Evolutionary conservation across 2,797 vertebrate genomes (phyloP).

Genomic region (Hypotaenidia philippensis): DNA sequence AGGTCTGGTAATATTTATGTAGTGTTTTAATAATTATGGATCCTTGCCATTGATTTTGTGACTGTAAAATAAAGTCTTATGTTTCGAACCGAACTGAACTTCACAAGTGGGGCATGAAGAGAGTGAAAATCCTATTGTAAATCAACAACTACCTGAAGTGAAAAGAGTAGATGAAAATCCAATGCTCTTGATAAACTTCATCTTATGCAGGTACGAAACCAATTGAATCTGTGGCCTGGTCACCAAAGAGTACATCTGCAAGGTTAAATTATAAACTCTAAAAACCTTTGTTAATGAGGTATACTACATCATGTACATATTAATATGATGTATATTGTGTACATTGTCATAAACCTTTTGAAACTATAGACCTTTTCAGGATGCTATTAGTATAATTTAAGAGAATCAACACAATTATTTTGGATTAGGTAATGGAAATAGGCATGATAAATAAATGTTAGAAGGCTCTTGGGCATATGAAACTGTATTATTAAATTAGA

Average conservation of each 20-base stretch:
- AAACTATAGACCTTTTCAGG: conserved; percentile 18
- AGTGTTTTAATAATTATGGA: background rate
- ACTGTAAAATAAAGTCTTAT: background rate
- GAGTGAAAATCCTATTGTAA: background rate
- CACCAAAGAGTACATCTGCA: background rate
- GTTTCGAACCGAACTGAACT: background rate
- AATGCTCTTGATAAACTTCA: background rate
- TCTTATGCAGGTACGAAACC: background rate
- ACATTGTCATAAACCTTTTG: conserved; percentile 28
- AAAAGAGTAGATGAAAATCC: background rate
- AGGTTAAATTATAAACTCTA: conserved; percentile 47
- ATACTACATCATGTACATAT: background rate
- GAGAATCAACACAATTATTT: conserved; percentile 56
- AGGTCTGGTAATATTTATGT: background rate
- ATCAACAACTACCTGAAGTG: background rate
- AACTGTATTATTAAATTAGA: conserved; percentile 75
- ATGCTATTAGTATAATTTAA: conserved; percentile 57
- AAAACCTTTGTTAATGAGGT: conserved; percentile 3
- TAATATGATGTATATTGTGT: conserved; percentile 33
- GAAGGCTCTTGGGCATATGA: conserved; percentile 34
- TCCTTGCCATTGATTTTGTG: background rate
- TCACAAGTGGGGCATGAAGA: background rate
- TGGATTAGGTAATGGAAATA: conserved; percentile 72
- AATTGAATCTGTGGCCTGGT: background rate
- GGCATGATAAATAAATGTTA: conserved; percentile 51